These are phyloP conservation scores for Chrysolina americana DNA, from an alignment of 2,888 invertebrate genomes.

Conservation along the genomic window DNA sequence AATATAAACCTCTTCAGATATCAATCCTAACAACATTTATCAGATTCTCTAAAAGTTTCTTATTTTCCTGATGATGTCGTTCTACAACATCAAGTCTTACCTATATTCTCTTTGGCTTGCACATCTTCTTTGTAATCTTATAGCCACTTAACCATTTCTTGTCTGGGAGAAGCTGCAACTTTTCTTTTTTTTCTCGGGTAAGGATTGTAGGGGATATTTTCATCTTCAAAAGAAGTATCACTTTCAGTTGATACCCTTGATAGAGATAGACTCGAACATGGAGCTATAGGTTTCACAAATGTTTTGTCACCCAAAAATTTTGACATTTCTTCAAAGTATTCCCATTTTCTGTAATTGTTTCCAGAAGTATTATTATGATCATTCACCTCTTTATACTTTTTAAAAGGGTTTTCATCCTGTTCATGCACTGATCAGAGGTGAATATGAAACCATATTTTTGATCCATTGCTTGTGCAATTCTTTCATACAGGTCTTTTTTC, in stretches of 20 bases:
- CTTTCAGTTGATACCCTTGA: background rate
- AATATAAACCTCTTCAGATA: too few species aligned
- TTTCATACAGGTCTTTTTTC: background rate
- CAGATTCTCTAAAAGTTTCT: background rate
- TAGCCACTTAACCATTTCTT: background rate
- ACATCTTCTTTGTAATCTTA: background rate
- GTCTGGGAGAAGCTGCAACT: background rate
- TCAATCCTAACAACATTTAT: too few species aligned
- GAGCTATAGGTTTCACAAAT: background rate
- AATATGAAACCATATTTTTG: background rate
- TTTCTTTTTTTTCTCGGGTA: background rate
- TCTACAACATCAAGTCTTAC: background rate
- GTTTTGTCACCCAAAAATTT: background rate
- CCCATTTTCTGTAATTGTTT: background rate
- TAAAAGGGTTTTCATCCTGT: background rate
- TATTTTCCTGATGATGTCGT: background rate
- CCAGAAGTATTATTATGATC: background rate
- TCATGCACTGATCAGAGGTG: background rate
- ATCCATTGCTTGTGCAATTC: background rate
- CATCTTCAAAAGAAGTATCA: background rate
- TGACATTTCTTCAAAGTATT: background rate
- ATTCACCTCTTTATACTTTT: background rate
- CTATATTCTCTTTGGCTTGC: background rate
- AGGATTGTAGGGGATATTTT: background rate
- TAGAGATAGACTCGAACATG: background rate